Percentiles rank a stretch among this genome's conserved stretches.
phyloP scores from a whole-genome alignment of 2,888 invertebrate species.

The Teleiodes luculella region DNA sequence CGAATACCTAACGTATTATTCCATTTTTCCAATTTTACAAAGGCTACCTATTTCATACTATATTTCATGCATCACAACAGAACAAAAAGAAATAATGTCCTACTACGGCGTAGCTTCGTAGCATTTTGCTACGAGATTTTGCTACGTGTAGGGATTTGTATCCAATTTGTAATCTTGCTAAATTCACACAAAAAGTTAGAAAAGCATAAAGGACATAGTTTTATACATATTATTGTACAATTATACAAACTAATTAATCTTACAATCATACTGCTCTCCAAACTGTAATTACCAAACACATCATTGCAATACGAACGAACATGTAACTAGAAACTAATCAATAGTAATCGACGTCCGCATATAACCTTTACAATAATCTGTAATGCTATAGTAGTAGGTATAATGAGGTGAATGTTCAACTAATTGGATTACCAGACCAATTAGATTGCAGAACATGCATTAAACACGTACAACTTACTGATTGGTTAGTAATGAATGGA shows the following conservation, averaged over 20 bases:
- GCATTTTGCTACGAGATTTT: background rate
- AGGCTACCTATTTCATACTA: too few relatives aligned
- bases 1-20: too few relatives aligned
- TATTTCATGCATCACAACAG: too few relatives aligned
- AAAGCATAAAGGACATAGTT: too few relatives aligned
- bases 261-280: background rate
- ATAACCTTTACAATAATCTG: background rate
- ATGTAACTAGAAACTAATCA: background rate
- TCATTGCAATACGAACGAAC: background rate
- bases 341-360: background rate
- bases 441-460: conserved; percentile 37
- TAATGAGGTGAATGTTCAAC: conserved; percentile 68
- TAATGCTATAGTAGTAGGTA: conserved; percentile 18
- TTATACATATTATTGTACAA: too few relatives aligned
- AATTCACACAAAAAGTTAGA: too few relatives aligned
- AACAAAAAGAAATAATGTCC: too few relatives aligned
- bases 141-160: background rate
- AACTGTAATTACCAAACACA: background rate
- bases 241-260: background rate
- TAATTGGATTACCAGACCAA: conserved; percentile 76
- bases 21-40: too few relatives aligned
- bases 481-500: conserved; percentile 1
- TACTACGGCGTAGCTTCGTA: too few relatives aligned
- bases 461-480: conserved; percentile 1
- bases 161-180: background rate